A percentile compares a stretch with the other conserved stretches of the same genome.
phyloP scores from a whole-genome alignment of 2,113 vertebrate genomes.

The Acanthisitta chloris region DNA sequence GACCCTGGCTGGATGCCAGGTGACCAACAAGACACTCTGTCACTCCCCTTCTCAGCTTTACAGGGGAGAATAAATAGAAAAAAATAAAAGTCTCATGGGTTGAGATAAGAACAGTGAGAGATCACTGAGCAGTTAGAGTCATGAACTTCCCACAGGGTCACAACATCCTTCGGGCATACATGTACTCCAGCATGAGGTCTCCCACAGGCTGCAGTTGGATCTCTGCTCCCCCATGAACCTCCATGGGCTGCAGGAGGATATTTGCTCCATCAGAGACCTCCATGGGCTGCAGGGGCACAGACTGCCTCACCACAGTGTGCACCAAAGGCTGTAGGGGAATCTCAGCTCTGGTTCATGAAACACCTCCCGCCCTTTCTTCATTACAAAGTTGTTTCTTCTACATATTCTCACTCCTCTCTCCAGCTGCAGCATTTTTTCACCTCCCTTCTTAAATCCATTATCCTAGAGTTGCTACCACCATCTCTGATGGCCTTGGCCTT shows the following conservation, averaged over 20 bases:
- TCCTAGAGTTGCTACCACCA: neutral
- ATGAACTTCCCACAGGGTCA: neutral
- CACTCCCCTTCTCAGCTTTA: neutral
- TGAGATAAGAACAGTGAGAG: neutral
- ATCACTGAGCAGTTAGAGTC: neutral
- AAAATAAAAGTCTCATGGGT: neutral
- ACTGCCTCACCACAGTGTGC: neutral
- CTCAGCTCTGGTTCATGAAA: neutral
- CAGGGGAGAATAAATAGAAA: neutral
- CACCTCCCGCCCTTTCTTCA: neutral
- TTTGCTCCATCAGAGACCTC: too few species aligned
- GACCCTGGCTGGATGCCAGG: neutral
- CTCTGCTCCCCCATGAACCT: neutral
- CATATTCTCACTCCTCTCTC: neutral
- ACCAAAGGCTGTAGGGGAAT: neutral
- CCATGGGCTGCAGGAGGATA: neutral
- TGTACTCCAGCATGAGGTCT: too few species aligned
- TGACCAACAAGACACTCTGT: neutral
- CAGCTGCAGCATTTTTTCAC: rapidly evolving
- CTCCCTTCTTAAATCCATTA: neutral
- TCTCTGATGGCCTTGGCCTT: neutral
- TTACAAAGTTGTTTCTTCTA: neutral
- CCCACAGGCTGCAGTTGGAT: neutral
- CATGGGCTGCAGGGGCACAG: neutral
- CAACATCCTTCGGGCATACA: neutral